Conservation (phyloP, 1,140 invertebrate genomes). For the Drosophila sp. region DNA sequence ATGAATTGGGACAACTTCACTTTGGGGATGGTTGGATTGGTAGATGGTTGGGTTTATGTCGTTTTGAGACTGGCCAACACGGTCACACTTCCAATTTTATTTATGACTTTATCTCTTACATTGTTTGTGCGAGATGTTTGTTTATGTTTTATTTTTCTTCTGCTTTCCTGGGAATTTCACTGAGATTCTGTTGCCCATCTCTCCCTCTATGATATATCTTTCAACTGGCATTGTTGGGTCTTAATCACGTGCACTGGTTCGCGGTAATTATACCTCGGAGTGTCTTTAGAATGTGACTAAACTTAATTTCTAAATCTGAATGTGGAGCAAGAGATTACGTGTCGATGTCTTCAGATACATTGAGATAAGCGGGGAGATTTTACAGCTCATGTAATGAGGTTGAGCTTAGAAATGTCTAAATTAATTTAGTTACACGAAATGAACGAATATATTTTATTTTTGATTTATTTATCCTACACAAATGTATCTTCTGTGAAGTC, state of each 20-base stretch:
- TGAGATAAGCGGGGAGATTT: neutral
- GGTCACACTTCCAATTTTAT: constrained; percentile 75
- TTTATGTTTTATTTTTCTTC: constrained; percentile 74
- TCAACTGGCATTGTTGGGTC: constrained; percentile 49
- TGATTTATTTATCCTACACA: too few relatives aligned
- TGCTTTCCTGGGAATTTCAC: constrained; percentile 77
- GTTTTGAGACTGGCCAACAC: constrained; percentile 27
- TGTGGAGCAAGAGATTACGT: constrained; percentile 21
- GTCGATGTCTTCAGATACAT: constrained; percentile 10
- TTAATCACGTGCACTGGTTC: constrained; percentile 75
- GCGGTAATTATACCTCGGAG: constrained; percentile 74
- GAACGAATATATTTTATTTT: too few relatives aligned
- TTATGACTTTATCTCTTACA: constrained; percentile 81
- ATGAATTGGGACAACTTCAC: constrained; percentile 47
- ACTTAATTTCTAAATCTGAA: constrained; percentile 60
- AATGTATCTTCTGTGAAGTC: too few relatives aligned
- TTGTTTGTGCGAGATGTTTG: constrained; percentile 76
- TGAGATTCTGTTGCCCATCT: constrained; percentile 59
- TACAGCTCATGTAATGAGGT: constrained; percentile 17
- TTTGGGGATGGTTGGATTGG: neutral
- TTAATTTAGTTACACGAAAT: constrained; percentile 9
- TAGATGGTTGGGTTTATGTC: constrained; percentile 9
- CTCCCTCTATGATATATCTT: constrained; percentile 1
- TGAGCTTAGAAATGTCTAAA: constrained; percentile 8
- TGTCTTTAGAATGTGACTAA: constrained; percentile 77